Base-by-base conservation (phyloP, 2,888 invertebrate genomes). In the Erebia epiphron region DNA sequence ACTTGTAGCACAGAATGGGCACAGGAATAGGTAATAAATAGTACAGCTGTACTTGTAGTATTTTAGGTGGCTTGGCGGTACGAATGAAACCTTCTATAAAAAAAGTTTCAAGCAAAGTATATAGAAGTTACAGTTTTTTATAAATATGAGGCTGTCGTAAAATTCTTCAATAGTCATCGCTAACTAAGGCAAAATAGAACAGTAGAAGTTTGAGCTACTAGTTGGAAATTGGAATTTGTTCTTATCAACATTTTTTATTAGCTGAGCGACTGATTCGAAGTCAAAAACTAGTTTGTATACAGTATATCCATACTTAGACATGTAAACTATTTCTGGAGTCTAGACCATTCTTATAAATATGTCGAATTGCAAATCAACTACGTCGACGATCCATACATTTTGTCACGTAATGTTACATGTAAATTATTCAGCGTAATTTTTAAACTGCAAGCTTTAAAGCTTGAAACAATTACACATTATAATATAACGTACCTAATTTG, bases 141-240 rank as follows among this genome's bases (percentile, higher is more conserved):
- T 35, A 35, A 35, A 35, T 35, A 35, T 7, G 0, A 35, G 5
- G 5, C 35, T 35, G 43, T 46, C 43, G 11, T n/a, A n/a, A 7
- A 14, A 11, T 7, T 50, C 50, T 13, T 67, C 49, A 62, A 64
- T 57, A 68, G 46, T 26, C 16, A 41, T 60, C 13, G 49, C 16
- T n/a, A 21, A 79, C 82, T 81, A 77, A 79, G 77, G 69, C 75
- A 62, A 58, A 49, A 49, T 46, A 76, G 64, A 10, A 18, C 18
- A 10, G 18, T 18, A 18, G 41, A 58, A 58, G 35, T 56, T 66
- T 10, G 50, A 64, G 52, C 41, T 64, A 52, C 52, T 64, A 26
- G 52, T 64, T 35, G 65, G 65, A 66, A 66, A 35, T 64, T 35
- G 66, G 66, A 66, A 66, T 66, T 56, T 54, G 64, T 54, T 46